These are phyloP conservation scores for Gari tellinella DNA, from an alignment of 2,888 invertebrate species.

Conservation along the genomic window DNA sequence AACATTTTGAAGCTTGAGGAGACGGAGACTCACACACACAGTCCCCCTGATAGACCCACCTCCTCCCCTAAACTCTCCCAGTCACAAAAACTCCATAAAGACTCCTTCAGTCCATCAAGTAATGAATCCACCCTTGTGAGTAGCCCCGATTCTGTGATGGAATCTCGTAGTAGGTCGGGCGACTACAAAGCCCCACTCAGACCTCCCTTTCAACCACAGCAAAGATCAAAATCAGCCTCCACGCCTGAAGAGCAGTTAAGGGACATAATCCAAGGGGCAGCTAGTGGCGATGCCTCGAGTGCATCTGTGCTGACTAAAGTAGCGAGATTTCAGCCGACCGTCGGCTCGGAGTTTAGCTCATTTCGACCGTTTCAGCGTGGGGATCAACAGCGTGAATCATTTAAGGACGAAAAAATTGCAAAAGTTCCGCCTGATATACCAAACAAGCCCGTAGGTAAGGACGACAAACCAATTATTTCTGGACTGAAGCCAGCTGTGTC, in stretches of 20 bases:
- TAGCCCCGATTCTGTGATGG: conserved; percentile 64
- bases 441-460: conserved; percentile 63
- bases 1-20: conserved; percentile 61
- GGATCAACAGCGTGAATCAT: conserved; percentile 61
- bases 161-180: conserved; percentile 56
- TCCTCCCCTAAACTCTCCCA: conserved; percentile 48
- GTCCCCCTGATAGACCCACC: conserved; percentile 47
- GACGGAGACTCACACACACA: conserved; percentile 31
- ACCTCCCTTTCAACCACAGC: conserved; percentile 66
- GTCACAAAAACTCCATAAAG: conserved; percentile 36
- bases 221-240: conserved; percentile 55
- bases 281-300: conserved; percentile 40
- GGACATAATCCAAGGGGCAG: conserved; percentile 27
- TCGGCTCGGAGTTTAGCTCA: conserved; percentile 64
- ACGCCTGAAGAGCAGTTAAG: conserved; percentile 47
- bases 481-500: conserved; percentile 54
- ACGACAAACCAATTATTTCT: conserved; percentile 71
- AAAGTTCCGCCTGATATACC: conserved; percentile 62
- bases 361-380: conserved; percentile 65
- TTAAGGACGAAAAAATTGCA: conserved; percentile 57
- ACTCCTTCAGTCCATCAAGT: conserved; percentile 61
- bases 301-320: conserved; percentile 72
- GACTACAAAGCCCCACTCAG: conserved; percentile 62
- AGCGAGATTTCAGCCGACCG: conserved; percentile 66
- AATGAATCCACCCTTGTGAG: conserved; percentile 62